Evolutionary conservation across 2,113 vertebrate species (phyloP).

Genomic region (Anhinga anhinga): DNA sequence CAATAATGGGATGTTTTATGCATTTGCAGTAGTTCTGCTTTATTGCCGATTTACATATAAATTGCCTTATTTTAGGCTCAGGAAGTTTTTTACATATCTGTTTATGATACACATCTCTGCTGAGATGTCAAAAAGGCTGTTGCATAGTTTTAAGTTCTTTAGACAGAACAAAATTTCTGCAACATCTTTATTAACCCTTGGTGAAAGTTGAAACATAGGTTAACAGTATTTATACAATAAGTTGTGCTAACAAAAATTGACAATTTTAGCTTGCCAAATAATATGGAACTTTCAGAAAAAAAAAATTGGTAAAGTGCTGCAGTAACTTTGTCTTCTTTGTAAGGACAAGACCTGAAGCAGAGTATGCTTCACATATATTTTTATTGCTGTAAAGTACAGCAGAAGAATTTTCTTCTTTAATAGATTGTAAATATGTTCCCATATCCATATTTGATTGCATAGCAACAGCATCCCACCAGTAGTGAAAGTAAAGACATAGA

Average conservation of each 20-base stretch:
- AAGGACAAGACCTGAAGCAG: constrained; percentile 47
- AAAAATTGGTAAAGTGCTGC: constrained; percentile 24
- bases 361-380: constrained; percentile 17
- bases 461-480: constrained; percentile 16
- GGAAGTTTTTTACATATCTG: constrained; percentile 91
- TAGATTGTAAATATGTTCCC: constrained; percentile 10
- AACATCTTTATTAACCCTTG: constrained; percentile 87
- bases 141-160: constrained; percentile 86
- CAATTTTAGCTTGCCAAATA: constrained; percentile 63
- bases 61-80: constrained; percentile 98
- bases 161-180: constrained; percentile 81
- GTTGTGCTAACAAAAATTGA: constrained; percentile 68
- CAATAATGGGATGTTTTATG: constrained; percentile 94
- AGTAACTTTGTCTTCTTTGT: constrained; percentile 59
- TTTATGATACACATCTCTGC: constrained; percentile 92
- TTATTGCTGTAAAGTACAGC: constrained; percentile 39
- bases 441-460: constrained; percentile 54
- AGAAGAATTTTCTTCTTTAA: constrained; percentile 28
- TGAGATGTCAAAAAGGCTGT: constrained; percentile 88
- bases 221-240: constrained; percentile 78
- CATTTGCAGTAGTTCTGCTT: constrained; percentile 95
- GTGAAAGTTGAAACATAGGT: constrained; percentile 82
- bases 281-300: constrained; percentile 67
- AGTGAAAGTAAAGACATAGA: constrained; percentile 53
- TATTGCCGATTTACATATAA: constrained; percentile 99